Evolutionary conservation across 2,888 invertebrate genomes (phyloP).

Genomic region (Hecatera dysodea): DNA sequence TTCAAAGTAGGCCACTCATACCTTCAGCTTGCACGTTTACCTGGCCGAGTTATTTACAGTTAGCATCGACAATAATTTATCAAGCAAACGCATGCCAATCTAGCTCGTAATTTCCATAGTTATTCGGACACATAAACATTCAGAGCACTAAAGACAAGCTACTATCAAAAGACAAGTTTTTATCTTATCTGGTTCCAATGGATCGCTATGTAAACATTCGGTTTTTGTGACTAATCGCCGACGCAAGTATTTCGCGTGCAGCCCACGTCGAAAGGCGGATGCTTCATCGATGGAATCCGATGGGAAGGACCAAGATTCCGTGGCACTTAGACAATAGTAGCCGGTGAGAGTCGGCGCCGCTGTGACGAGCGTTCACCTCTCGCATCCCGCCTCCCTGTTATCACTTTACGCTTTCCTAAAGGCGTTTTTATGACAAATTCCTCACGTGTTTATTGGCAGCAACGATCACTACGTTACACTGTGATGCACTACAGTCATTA

Average conservation of each 20-base stretch:
- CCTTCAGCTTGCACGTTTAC: slow-evolving; percentile 63
- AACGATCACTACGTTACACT: slow-evolving; percentile 85
- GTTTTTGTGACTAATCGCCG: slow-evolving; percentile 78
- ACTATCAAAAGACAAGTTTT: slow-evolving; percentile 68
- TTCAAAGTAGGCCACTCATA: slow-evolving; percentile 70
- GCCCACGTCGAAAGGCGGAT: slow-evolving; percentile 85
- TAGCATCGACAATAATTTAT: slow-evolving; percentile 76
- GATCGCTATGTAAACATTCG: slow-evolving; percentile 78
- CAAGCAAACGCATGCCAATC: slow-evolving; percentile 72
- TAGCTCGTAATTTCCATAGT: slow-evolving; percentile 68
- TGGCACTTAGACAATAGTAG: slow-evolving; percentile 90
- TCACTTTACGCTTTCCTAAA: slow-evolving; percentile 73
- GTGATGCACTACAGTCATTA: slow-evolving; percentile 83
- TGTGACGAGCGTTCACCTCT: slow-evolving; percentile 90
- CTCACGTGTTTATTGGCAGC: slow-evolving; percentile 77
- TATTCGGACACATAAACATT: slow-evolving; percentile 67
- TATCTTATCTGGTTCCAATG: slow-evolving; percentile 84
- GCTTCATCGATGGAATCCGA: slow-evolving; percentile 87
- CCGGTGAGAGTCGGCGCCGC: slow-evolving; percentile 90
- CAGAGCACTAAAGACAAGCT: slow-evolving; percentile 59
- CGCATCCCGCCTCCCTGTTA: slow-evolving; percentile 83
- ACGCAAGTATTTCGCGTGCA: slow-evolving; percentile 82
- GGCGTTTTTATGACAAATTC: slow-evolving; percentile 68
- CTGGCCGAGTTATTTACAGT: slow-evolving; percentile 76
- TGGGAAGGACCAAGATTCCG: slow-evolving; percentile 90